Evolutionary conservation across 30 jellyfish, hydroid and myxozoan species (phyloP), one percentile per base, ranked within the genome.

Genomic region (Clytia hemisphaerica): DNA sequence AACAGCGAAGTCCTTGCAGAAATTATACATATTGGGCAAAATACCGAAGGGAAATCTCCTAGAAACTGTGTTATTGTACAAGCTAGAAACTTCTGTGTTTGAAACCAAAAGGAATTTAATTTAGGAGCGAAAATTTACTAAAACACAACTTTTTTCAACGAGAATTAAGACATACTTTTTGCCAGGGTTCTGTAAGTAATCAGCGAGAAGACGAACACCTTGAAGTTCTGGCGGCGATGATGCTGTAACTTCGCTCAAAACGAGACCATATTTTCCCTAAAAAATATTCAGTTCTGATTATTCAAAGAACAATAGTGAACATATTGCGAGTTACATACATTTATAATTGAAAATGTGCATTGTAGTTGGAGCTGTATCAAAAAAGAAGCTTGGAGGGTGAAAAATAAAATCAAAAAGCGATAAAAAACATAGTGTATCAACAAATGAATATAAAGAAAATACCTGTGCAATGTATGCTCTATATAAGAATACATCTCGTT

Each of bases 401-500:
- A 51, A 10, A 9, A 51, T 22, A 9, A 10, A 9, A 10, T 16
- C 22, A 9, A n/a, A n/a, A n/a, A n/a, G n/a, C n/a, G n/a, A n/a
- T n/a, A n/a, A n/a, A n/a, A n/a, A n/a, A n/a, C n/a, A n/a, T n/a
- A n/a, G n/a, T n/a, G n/a, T 9, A 42, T 9, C 12, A 42, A 42
- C 53, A 40, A 40, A 40, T 40, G 53, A 40, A 10, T 40, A 16
- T 7, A 40, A 40, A 40, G 16, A 10, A 7, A 40, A 40, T 88
- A 89, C 98, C 89, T 78, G 94, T 71, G 98, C 98, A 27, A 88
- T 63, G 62, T 89, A 89, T 5, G 98, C 98, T 71, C 98, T 76
- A 75, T 89, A 89, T 21, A 78, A 65, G 50, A 89, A 89, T 37
- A 89, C 94, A 89, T 89, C 98, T 63, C 98, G 71, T 61, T 89